These are phyloP conservation scores for Tenthredo mesomela DNA, from an alignment of 2,888 invertebrate species.

Conservation along the genomic window DNA sequence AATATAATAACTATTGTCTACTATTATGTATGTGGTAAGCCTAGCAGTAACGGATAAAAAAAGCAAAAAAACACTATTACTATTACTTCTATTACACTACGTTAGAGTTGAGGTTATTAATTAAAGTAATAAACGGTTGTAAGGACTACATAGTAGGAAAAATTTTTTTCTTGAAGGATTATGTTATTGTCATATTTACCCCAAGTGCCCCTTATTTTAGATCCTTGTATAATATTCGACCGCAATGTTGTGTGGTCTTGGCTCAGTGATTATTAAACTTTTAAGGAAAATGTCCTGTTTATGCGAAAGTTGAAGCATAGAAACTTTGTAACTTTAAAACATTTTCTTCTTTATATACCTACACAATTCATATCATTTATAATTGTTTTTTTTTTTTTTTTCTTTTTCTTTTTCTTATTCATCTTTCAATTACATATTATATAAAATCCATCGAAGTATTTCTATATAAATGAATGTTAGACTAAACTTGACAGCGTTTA, in stretches of 20 bases:
- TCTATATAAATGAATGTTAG: background rate
- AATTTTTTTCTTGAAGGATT: conserved; percentile 47
- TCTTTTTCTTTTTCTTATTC: background rate
- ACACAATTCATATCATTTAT: background rate
- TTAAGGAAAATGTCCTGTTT: conserved; percentile 51
- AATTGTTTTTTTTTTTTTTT: background rate
- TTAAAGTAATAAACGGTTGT: conserved; percentile 53
- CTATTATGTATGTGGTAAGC: conserved; percentile 61
- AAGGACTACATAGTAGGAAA: conserved; percentile 52
- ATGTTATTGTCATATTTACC: conserved; percentile 68
- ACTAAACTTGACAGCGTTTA: background rate
- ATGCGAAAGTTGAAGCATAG: conserved; percentile 47
- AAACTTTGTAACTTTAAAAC: background rate
- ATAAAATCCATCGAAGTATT: background rate
- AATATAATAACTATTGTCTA: conserved; percentile 53
- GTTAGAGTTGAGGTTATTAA: conserved; percentile 52
- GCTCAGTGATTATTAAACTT: conserved; percentile 55
- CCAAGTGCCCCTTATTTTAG: conserved; percentile 65
- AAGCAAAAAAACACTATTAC: conserved; percentile 52
- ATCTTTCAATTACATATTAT: background rate
- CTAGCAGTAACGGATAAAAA: conserved; percentile 53
- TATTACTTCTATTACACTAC: conserved; percentile 55
- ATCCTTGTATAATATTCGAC: conserved; percentile 58
- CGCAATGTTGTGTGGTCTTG: conserved; percentile 52
- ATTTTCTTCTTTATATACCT: background rate